Evolutionary conservation across 2,888 invertebrate genomes (phyloP).

Genomic region (Bimastos eiseni): DNA sequence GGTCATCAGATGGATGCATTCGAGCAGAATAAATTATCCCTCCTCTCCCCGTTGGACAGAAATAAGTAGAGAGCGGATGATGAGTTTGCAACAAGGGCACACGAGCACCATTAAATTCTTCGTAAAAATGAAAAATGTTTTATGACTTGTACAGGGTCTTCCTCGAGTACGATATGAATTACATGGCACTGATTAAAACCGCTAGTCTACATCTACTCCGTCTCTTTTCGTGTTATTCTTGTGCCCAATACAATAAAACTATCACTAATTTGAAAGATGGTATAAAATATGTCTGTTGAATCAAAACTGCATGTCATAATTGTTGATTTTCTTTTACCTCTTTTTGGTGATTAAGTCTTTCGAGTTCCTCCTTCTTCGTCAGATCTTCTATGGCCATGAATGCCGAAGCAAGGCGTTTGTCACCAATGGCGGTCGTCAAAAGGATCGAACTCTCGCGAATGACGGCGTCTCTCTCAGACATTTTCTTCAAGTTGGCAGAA

Average conservation of each 20-base stretch:
- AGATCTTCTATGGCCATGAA: slow-evolving; percentile 23
- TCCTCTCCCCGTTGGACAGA: too few relatives aligned
- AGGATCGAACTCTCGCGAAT: not conserved
- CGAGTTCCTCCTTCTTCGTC: not conserved
- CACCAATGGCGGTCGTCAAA: not conserved
- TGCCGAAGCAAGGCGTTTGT: not conserved
- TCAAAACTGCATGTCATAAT: not conserved
- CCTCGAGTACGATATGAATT: too few relatives aligned
- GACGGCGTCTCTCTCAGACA: slow-evolving; percentile 27
- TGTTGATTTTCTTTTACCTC: not conserved
- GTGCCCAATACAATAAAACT: not conserved
- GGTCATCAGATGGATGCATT: too few relatives aligned
- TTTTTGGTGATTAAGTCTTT: slow-evolving; percentile 8
- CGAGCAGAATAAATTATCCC: too few relatives aligned
- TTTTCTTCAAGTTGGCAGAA: not conserved
- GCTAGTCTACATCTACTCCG: too few relatives aligned
- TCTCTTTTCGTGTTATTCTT: too few relatives aligned
- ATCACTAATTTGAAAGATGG: not conserved
- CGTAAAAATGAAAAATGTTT: too few relatives aligned
- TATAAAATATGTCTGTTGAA: not conserved
- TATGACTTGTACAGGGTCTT: too few relatives aligned
- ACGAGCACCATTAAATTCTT: too few relatives aligned
- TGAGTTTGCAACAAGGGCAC: too few relatives aligned
- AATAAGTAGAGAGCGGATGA: too few relatives aligned
- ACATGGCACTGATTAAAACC: too few relatives aligned